A percentile compares a stretch with the other conserved stretches of the same genome.
phyloP scores from a whole-genome alignment of 2,797 vertebrate species.

The Microctenopoma steveboyesi region DNA sequence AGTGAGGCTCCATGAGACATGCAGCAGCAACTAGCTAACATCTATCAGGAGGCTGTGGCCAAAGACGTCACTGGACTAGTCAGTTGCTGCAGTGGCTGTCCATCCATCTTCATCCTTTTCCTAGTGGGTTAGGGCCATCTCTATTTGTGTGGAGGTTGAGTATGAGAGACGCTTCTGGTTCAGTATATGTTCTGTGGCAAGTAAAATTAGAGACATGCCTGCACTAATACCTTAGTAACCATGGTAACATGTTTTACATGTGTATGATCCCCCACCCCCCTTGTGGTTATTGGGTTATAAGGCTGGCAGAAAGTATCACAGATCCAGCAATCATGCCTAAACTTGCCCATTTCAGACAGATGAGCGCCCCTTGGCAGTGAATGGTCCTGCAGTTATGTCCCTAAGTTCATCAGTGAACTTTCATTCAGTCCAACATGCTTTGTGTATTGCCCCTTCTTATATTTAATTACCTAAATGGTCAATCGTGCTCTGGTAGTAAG shows the following conservation, averaged over 20 bases:
- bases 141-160: conserved; percentile 2
- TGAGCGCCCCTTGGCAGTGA: background rate
- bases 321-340: conserved; percentile 2
- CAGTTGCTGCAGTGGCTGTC: conserved; percentile 13
- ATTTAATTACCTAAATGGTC: background rate
- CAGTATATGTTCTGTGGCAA: background rate
- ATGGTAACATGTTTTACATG: conserved; percentile 14
- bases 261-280: background rate
- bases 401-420: background rate
- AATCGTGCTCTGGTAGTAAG: background rate
- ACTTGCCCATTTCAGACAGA: background rate
- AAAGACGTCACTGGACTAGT: background rate
- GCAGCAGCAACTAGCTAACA: background rate
- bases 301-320: conserved; percentile 1
- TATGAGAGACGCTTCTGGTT: background rate
- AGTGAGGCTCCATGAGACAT: conserved; percentile 2
- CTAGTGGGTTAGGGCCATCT: conserved; percentile 5
- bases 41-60: conserved; percentile 28
- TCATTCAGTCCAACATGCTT: background rate
- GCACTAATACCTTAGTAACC: conserved; percentile 9
- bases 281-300: background rate
- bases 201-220: conserved; percentile 1
- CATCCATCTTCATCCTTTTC: conserved; percentile 19
- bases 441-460: background rate
- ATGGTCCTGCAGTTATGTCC: background rate